These are phyloP conservation scores for Leucoraja ocellata DNA, from an alignment of 2,797 vertebrate genomes.

Conservation along the genomic window DNA sequence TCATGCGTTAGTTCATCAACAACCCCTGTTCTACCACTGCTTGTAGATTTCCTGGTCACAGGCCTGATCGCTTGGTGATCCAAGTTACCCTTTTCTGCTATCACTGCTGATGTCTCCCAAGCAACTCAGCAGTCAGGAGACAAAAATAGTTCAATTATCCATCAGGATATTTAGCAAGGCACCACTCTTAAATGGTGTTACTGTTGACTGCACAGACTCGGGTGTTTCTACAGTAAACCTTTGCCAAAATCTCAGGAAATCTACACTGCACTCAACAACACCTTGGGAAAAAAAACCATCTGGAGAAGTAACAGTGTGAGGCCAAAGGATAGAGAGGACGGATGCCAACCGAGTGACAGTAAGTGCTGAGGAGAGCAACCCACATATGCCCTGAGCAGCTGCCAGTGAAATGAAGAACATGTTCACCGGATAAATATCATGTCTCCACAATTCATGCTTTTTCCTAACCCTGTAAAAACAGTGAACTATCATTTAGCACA, in stretches of 20 bases:
- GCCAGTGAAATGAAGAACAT: neutral
- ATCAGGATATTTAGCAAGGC: neutral
- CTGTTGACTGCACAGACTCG: neutral
- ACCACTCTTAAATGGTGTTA: neutral
- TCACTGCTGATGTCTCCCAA: neutral
- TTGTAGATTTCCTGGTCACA: neutral
- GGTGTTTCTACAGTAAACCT: neutral
- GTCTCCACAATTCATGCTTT: neutral
- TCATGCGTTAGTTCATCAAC: neutral
- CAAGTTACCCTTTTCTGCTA: neutral
- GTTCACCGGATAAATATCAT: neutral
- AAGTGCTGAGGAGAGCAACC: neutral
- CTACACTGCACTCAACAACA: neutral
- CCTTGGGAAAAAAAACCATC: neutral
- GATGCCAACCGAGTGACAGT: neutral
- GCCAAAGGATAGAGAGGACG: neutral
- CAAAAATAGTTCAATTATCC: neutral
- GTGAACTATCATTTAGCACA: neutral
- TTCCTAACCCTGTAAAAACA: neutral
- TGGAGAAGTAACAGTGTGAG: neutral
- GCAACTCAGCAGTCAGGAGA: neutral
- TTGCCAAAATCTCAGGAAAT: neutral
- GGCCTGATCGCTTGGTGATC: neutral
- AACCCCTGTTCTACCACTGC: neutral
- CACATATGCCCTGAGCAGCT: neutral